A percentile compares a stretch with the other conserved stretches of the same genome.
Conservation (phyloP, 92 coral and sea anemone genomes). For the Paramuricea clavata region DNA sequence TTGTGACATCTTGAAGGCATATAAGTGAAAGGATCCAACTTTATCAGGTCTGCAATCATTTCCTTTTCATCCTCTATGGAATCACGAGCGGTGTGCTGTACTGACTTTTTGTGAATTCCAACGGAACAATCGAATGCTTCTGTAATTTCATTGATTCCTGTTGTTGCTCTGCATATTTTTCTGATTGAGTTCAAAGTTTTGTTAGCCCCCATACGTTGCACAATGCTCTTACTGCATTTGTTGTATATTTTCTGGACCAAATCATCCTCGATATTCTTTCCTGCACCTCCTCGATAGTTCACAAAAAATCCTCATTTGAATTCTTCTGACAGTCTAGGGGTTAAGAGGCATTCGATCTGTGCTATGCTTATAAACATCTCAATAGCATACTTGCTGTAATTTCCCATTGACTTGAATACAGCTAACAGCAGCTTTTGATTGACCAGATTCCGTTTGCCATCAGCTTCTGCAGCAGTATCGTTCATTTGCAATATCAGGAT, state of each 20-base stretch:
- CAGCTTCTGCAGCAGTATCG: conserved; percentile 84
- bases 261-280: no score
- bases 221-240: conserved; percentile 49
- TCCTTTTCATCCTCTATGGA: conserved; percentile 75
- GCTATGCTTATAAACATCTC: conserved; percentile 77
- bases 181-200: conserved; percentile 64
- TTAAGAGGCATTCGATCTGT: conserved; percentile 57
- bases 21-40: conserved; percentile 44
- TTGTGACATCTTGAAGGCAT: conserved; percentile 61
- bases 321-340: conserved; percentile 63
- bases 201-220: conserved; percentile 70
- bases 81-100: conserved; percentile 71
- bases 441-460: conserved; percentile 77
- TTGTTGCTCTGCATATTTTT: conserved; percentile 75
- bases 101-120: conserved; percentile 75
- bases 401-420: conserved; percentile 76
- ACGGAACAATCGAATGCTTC: conserved; percentile 60
- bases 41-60: conserved; percentile 67
- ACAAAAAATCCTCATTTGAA: conserved; percentile 68
- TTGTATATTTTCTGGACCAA: conserved; percentile 63
- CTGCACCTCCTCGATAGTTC: conserved; percentile 78
- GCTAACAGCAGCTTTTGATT: conserved; percentile 75
- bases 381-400: conserved; percentile 76
- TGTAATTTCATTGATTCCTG: conserved; percentile 49
- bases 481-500: conserved; percentile 78